These are phyloP conservation scores for Vanacampus margaritifer DNA, from an alignment of 2,113 vertebrate genomes.

Conservation along the genomic window DNA sequence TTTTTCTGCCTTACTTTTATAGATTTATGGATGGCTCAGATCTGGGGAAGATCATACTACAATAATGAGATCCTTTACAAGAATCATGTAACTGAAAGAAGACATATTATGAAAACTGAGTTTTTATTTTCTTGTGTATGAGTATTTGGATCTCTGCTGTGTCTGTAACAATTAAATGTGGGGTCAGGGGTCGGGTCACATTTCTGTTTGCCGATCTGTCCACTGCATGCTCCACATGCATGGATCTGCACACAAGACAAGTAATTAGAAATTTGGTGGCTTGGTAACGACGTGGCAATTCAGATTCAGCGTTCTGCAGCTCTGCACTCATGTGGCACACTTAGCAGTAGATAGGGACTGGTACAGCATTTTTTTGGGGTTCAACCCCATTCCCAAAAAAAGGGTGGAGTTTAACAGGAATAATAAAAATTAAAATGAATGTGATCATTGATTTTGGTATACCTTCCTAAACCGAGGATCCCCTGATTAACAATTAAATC, in stretches of 20 bases:
- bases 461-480: too few relatives aligned
- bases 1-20: conserved; percentile 8
- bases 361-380: background rate
- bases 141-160: background rate
- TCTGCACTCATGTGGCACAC: background rate
- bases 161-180: too few relatives aligned
- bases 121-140: background rate
- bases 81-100: background rate
- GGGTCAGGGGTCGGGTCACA: background rate
- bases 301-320: background rate
- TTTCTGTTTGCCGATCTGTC: background rate
- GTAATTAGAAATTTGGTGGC: background rate
- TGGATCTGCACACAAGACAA: background rate
- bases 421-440: too few relatives aligned
- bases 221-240: background rate
- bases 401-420: too few relatives aligned
- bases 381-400: too few relatives aligned
- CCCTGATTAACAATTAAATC: too few relatives aligned
- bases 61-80: background rate
- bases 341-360: background rate
- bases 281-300: background rate
- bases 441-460: too few relatives aligned
- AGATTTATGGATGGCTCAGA: conserved; percentile 1
- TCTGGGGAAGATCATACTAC: background rate
- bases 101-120: too few relatives aligned